A percentile compares a stretch with the other conserved stretches of the same genome.
These are phyloP conservation scores for Toxotes jaculatrix DNA, from an alignment of 2,113 vertebrate species.

Conservation along the genomic window DNA sequence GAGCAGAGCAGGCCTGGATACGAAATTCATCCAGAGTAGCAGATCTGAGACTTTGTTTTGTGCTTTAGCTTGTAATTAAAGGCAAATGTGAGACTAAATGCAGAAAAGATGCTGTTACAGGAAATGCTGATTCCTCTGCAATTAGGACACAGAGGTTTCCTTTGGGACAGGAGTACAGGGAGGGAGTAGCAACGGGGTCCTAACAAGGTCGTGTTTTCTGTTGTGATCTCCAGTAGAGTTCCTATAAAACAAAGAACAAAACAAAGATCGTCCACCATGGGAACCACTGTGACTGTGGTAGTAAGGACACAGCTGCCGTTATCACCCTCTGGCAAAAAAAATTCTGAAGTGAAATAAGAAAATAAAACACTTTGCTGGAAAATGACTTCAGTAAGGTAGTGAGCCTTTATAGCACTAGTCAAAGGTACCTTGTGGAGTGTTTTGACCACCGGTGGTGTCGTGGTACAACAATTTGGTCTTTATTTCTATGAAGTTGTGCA, in stretches of 20 bases:
- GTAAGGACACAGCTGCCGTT: neutral
- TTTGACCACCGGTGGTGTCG: too few relatives aligned
- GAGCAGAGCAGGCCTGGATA: neutral
- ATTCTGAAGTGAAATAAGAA: too few relatives aligned
- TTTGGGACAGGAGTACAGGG: too few relatives aligned
- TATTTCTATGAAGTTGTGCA: too few relatives aligned
- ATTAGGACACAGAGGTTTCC: too few relatives aligned
- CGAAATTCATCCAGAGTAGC: neutral
- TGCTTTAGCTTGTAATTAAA: slow-evolving; percentile 30
- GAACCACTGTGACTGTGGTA: neutral
- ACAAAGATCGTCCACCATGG: slow-evolving; percentile 7
- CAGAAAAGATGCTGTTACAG: slow-evolving; percentile 41
- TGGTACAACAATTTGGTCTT: too few relatives aligned
- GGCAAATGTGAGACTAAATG: slow-evolving; percentile 40
- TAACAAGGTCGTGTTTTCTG: slow-evolving; percentile 14
- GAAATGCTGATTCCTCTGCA: slow-evolving; percentile 48
- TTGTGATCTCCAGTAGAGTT: neutral
- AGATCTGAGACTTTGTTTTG: slow-evolving; percentile 6
- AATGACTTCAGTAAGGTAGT: too few relatives aligned
- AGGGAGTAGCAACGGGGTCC: neutral
- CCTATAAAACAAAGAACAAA: neutral
- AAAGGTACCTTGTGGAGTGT: too few relatives aligned
- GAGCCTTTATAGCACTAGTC: too few relatives aligned
- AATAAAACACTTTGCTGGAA: too few relatives aligned
- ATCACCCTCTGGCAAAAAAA: too few relatives aligned